Base-by-base conservation (phyloP, 2,888 invertebrate genomes). In the Sinohyriopsis cumingii region DNA sequence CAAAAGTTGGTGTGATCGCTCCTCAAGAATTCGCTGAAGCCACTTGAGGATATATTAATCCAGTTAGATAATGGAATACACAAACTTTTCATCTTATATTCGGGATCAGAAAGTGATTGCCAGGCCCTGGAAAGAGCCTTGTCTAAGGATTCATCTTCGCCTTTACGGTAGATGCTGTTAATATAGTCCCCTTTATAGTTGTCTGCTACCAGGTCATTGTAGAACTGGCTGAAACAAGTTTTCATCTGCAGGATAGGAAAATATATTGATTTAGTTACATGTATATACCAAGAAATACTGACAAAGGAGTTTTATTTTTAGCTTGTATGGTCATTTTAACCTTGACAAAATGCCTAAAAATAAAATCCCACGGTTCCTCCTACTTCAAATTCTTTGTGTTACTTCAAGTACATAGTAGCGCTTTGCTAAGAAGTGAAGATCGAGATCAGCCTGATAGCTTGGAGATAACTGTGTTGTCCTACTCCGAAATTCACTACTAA, bases 1-100 rank as follows among this genome's bases (percentile, higher is more conserved):
- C 72, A 72, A 24, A 72, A 69, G 33, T 66, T 66, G 2, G 24
- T 28, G 28, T 72, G 75, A 56, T 72, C 72, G 45, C 75, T 76
- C 28, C 75, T 61, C 24, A 72, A 65, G 54, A 72, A 75, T 20
- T 62, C 7, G 2, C 22, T 6, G 15, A 61, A 60, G 33, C 1
- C 5, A 6, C 33, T 33, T 33, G 33, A 3, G 1, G 4, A 3
- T 33, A 33, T 33, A 33, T 3, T 5, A 7, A 1, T 7, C 33
- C 33, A 33, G 6, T 33, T 5, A 33, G 33, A 33, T 33, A 33
- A 5, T 33, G 22, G 53, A n/a, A 69, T 59, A 0, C 55, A 61
- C 28, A 65, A 65, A 6, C 33, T 22, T 25, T 69, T 65, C 15
- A 69, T 24, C 45, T 69, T 24, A 61, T 61, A 69, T n/a, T 19